Evolutionary conservation across 2,113 vertebrate genomes (phyloP).

Genomic region (Neogale vison): DNA sequence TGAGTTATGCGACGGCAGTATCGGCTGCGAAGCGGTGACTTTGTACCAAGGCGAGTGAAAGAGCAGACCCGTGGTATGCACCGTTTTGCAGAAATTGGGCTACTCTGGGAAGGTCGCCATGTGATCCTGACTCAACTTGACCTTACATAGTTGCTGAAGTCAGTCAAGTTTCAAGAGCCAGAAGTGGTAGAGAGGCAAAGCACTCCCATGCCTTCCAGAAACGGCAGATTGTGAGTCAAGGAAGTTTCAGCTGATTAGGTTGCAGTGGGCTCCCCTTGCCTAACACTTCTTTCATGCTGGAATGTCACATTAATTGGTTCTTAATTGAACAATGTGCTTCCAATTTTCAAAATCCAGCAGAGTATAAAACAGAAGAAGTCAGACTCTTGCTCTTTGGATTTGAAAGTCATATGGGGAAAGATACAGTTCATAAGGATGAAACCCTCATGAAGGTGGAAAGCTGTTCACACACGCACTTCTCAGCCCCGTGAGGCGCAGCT

Average conservation of each 20-base stretch:
- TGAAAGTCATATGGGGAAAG: constrained; percentile 52
- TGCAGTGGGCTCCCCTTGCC: constrained; percentile 73
- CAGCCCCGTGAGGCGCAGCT: background rate
- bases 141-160: background rate
- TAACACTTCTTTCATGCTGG: constrained; percentile 75
- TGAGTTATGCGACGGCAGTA: background rate
- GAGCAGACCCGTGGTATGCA: background rate
- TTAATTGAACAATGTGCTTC: constrained; percentile 82
- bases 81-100: constrained; percentile 2
- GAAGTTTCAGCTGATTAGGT: constrained; percentile 79
- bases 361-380: constrained; percentile 75
- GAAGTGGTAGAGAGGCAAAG: constrained; percentile 20
- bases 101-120: constrained; percentile 5
- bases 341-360: constrained; percentile 83
- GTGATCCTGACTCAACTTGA: background rate
- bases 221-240: constrained; percentile 63
- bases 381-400: constrained; percentile 67
- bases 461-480: constrained; percentile 16
- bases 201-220: constrained; percentile 47
- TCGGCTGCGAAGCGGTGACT: background rate
- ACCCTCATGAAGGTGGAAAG: constrained; percentile 40
- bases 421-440: constrained; percentile 31
- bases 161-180: constrained; percentile 14
- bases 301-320: constrained; percentile 84
- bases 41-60: background rate